phyloP scores from a whole-genome alignment of 2,888 invertebrate genomes.

The Caenorhabditis drosophilae region DNA sequence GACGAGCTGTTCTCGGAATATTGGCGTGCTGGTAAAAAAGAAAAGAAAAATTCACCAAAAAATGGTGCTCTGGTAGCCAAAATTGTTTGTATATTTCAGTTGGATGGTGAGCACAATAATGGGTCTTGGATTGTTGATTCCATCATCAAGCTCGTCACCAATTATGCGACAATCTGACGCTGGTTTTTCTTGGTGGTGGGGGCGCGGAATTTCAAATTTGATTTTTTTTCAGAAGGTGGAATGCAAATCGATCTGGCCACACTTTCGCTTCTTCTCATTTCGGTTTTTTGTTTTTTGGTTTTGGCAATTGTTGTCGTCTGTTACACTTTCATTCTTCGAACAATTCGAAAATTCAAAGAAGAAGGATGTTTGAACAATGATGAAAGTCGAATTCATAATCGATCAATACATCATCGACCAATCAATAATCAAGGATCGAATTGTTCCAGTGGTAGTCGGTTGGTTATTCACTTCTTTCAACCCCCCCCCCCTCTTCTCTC shows the following conservation, averaged over 20 bases:
- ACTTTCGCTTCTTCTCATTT: constrained; percentile 51
- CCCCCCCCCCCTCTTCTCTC: too few species aligned
- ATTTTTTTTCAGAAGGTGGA: constrained; percentile 4
- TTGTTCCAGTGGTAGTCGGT: constrained; percentile 33
- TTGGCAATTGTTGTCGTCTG: constrained; percentile 65
- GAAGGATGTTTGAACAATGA: constrained; percentile 46
- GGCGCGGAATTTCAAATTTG: not conserved
- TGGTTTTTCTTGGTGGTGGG: not conserved
- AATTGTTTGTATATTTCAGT: constrained; percentile 39
- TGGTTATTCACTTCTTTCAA: too few species aligned
- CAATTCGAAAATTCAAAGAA: constrained; percentile 66
- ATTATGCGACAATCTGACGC: not conserved
- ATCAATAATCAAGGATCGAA: constrained; percentile 33
- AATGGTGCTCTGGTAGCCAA: too few species aligned
- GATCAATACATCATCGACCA: constrained; percentile 32
- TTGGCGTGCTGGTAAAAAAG: constrained; percentile 50
- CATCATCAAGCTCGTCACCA: constrained; percentile 18
- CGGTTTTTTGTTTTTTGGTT: constrained; percentile 64
- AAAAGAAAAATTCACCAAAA: too few species aligned
- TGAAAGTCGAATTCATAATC: constrained; percentile 48
- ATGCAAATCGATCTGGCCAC: constrained; percentile 45
- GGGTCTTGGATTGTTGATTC: constrained; percentile 53
- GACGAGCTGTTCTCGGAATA: constrained; percentile 59
- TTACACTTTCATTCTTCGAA: constrained; percentile 63
- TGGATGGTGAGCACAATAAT: constrained; percentile 63